Evolutionary conservation across 2,888 invertebrate genomes (phyloP).

Genomic region (Iselma pallidipennis): DNA sequence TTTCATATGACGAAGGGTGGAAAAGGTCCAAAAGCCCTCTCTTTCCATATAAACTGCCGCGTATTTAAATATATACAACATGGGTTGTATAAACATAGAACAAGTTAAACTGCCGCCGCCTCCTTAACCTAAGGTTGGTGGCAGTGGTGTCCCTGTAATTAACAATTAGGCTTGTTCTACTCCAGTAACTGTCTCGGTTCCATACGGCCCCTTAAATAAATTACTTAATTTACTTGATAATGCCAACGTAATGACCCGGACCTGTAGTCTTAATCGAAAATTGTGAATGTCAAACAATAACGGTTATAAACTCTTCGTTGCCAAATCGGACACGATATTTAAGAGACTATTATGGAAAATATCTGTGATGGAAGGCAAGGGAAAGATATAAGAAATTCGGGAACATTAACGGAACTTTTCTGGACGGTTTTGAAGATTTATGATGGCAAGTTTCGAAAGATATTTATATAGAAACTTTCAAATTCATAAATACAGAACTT

Average conservation of each 20-base stretch:
- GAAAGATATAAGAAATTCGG: not conserved
- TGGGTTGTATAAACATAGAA: slow-evolving; percentile 14
- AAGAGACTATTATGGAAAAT: not conserved
- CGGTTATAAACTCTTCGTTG: too few species aligned
- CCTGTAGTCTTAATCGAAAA: slow-evolving; percentile 10
- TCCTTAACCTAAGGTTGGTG: slow-evolving; percentile 20
- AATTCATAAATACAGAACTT: not conserved
- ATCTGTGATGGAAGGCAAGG: not conserved
- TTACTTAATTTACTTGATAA: slow-evolving; percentile 31
- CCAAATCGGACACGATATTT: too few species aligned
- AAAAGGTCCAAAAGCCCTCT: not conserved
- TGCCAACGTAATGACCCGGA: slow-evolving; percentile 8
- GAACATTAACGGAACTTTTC: not conserved
- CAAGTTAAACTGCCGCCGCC: slow-evolving; percentile 12
- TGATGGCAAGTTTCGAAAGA: not conserved
- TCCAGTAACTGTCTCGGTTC: slow-evolving; percentile 25
- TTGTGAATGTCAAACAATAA: not conserved
- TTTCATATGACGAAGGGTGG: not conserved
- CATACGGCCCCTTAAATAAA: slow-evolving; percentile 30
- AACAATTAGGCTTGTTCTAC: slow-evolving; percentile 28
- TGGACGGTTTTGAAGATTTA: not conserved
- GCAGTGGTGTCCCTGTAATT: slow-evolving; percentile 26
- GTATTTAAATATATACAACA: slow-evolving; percentile 13
- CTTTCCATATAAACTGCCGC: not conserved
- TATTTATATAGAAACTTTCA: not conserved